Evolutionary conservation across 2,797 vertebrate species (phyloP).

Genomic region (Oreochromis mossambicus): DNA sequence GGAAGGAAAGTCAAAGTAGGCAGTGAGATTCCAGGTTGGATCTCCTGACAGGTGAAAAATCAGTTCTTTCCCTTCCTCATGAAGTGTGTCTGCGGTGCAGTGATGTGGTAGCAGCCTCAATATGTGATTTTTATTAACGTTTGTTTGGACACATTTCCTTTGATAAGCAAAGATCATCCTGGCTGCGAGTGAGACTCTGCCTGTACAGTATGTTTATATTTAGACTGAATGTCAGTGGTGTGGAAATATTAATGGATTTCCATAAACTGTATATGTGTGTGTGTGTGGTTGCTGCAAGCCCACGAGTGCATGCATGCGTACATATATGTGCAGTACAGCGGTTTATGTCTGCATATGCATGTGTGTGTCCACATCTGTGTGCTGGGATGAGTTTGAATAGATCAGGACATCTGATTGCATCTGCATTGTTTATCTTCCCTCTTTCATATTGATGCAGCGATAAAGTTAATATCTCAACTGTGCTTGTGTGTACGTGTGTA

Average conservation of each 20-base stretch:
- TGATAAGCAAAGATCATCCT: background rate
- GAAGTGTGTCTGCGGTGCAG: background rate
- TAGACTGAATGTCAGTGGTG: background rate
- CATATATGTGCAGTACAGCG: background rate
- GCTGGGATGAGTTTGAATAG: background rate
- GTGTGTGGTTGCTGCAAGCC: background rate
- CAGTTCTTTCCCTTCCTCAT: background rate
- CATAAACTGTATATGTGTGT: background rate
- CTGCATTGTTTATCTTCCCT: background rate
- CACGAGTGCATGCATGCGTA: background rate
- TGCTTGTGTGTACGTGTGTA: background rate
- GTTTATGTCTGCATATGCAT: background rate
- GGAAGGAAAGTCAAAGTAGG: background rate
- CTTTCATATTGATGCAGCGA: background rate
- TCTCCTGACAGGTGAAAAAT: background rate
- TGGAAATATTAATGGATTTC: background rate
- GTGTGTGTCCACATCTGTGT: background rate
- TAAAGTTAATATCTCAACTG: background rate
- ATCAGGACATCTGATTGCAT: background rate
- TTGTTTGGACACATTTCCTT: background rate
- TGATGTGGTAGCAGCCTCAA: background rate
- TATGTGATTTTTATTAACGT: background rate
- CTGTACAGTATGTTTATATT: background rate
- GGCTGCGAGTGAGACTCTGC: background rate
- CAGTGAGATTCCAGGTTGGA: background rate